Evolutionary conservation across 2,888 invertebrate species (phyloP), one percentile per base, ranked within the genome.

Genomic region (Dexiosoma caninum): DNA sequence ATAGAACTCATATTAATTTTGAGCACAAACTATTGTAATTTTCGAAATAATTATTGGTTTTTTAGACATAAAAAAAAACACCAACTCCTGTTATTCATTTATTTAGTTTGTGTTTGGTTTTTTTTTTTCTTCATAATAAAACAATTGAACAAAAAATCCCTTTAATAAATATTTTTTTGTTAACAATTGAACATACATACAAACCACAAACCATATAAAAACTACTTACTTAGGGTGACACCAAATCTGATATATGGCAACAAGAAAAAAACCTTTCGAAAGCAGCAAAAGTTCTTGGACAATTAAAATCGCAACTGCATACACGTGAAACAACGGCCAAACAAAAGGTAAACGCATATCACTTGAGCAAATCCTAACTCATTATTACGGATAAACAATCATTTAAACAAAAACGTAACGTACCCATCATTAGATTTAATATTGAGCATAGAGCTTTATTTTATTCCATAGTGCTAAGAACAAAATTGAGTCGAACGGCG

Each of bases 211-310:
- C 23, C 32, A 82, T 60, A 78, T 66, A 75, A 57, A 78, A 83
- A 80, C 74, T 44, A 57, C 64, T 72, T 44, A 57, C 64, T 79
- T 89, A 90, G 90, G 90, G 90, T 78, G 90, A 90, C 88, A 86
- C 87, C 85, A 90, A 90, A 88, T 88, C 89, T 85, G 90, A 90
- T 89, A 90, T 90, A 86, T 90, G 90, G 90, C 90, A 90, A 88
- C 90, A 90, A 89, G 90, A 90, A 90, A 90, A 90, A 89, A 90
- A 90, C 87, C 90, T 90, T 86, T 90, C 91, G 85, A 92, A 92
- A 90, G 91, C 91, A 88, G 92, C 91, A 86, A 91, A 91, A 90
- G 90, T 92, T 88, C 90, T 92, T 87, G 92, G 92, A 87, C 91
- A 91, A 86, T 89, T 89, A 87, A 91, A 91, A 87, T 90, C 90